phyloP scores from a whole-genome alignment of 2,113 vertebrate species.

The Elephantulus edwardii region DNA sequence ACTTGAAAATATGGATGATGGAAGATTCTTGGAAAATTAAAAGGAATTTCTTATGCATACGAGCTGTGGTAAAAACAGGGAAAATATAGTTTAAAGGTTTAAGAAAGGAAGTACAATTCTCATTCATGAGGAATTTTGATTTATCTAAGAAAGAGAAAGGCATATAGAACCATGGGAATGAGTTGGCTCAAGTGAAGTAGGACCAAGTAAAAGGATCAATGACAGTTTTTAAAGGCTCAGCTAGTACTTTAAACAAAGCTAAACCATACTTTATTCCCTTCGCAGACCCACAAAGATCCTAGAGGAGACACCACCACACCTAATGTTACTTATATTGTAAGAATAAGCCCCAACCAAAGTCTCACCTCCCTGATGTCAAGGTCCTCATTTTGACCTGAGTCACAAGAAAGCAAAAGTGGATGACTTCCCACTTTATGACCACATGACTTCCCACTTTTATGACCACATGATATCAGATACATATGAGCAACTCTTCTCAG shows the following conservation, averaged over 20 bases:
- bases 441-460: too few relatives aligned
- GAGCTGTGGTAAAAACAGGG: constrained; percentile 26
- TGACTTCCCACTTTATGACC: too few relatives aligned
- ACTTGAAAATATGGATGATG: neutral
- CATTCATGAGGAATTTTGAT: neutral
- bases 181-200: neutral
- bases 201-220: neutral
- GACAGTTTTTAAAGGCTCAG: neutral
- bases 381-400: too few relatives aligned
- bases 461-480: too few relatives aligned
- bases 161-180: neutral
- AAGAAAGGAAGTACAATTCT: neutral
- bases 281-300: too few relatives aligned
- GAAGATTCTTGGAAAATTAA: constrained; percentile 36
- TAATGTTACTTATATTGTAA: too few relatives aligned
- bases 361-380: too few relatives aligned
- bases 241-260: neutral
- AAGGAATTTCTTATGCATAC: neutral
- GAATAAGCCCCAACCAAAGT: too few relatives aligned
- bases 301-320: too few relatives aligned
- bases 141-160: constrained; percentile 12
- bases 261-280: too few relatives aligned
- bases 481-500: too few relatives aligned
- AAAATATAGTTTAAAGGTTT: constrained; percentile 20
- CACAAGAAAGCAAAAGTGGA: too few relatives aligned